phyloP scores from a whole-genome alignment of 2,113 vertebrate genomes.

The Limnothrissa miodon region DNA sequence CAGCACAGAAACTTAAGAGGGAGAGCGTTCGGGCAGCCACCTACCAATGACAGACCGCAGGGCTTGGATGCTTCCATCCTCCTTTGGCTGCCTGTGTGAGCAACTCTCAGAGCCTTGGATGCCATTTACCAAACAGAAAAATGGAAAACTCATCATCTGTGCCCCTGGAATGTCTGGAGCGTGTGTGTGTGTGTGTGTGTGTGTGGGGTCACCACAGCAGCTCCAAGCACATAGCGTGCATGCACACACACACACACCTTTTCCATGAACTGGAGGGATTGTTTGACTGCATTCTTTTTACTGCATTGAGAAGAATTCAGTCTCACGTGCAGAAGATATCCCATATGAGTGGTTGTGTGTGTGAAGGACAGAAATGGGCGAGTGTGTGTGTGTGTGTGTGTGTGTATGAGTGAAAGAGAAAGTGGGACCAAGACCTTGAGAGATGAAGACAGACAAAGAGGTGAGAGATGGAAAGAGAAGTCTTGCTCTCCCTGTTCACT shows the following conservation, averaged over 20 bases:
- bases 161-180: conserved; percentile 39
- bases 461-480: background rate
- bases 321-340: background rate
- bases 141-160: conserved; percentile 44
- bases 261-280: background rate
- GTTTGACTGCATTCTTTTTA: background rate
- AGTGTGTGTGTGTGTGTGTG: background rate
- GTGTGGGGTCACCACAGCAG: conserved; percentile 32
- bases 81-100: conserved; percentile 3
- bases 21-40: conserved; percentile 21
- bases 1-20: background rate
- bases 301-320: background rate
- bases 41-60: conserved; percentile 44
- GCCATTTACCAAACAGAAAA: conserved; percentile 36
- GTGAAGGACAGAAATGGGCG: background rate
- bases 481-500: background rate
- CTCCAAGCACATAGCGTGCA: background rate
- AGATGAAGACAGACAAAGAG: background rate
- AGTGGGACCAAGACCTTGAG: background rate
- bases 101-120: conserved; percentile 42
- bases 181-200: conserved; percentile 21
- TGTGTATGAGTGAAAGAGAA: background rate
- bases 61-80: conserved; percentile 26
- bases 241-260: too few species aligned
- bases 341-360: background rate